Evolutionary conservation across 2,797 vertebrate species (phyloP).

Genomic region (Hydrolagus colliei): DNA sequence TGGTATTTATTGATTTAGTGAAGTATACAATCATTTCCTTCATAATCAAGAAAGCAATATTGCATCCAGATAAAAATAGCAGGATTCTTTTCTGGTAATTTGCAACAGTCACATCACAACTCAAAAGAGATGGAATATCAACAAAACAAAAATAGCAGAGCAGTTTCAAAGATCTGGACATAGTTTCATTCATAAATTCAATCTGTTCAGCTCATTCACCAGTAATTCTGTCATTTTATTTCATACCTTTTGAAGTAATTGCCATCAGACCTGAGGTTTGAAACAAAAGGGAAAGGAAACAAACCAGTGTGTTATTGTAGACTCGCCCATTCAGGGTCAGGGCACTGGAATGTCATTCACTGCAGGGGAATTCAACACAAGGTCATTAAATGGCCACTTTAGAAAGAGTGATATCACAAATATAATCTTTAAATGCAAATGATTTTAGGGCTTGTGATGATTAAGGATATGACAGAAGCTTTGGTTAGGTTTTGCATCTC

Average conservation of each 20-base stretch:
- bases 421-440: too few species aligned
- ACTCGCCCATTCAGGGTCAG: background rate
- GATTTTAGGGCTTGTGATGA: too few species aligned
- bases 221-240: background rate
- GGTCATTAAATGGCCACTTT: background rate
- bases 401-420: background rate
- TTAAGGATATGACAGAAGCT: too few species aligned
- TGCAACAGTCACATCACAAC: background rate
- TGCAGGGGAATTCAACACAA: background rate
- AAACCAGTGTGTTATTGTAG: background rate
- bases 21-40: constrained; percentile 17
- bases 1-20: constrained; percentile 22
- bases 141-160: background rate
- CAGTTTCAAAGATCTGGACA: background rate
- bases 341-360: background rate
- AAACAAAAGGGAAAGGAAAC: background rate
- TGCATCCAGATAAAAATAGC: constrained; percentile 7
- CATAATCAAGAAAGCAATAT: background rate
- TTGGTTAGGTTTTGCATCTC: too few species aligned
- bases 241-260: too few species aligned
- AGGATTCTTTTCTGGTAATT: constrained; percentile 4
- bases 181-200: background rate
- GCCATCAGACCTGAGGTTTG: background rate
- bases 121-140: background rate
- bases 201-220: background rate